Evolutionary conservation across 2,113 vertebrate genomes (phyloP), one percentile per base, ranked within the genome.

Genomic region (Enhydra lutris): DNA sequence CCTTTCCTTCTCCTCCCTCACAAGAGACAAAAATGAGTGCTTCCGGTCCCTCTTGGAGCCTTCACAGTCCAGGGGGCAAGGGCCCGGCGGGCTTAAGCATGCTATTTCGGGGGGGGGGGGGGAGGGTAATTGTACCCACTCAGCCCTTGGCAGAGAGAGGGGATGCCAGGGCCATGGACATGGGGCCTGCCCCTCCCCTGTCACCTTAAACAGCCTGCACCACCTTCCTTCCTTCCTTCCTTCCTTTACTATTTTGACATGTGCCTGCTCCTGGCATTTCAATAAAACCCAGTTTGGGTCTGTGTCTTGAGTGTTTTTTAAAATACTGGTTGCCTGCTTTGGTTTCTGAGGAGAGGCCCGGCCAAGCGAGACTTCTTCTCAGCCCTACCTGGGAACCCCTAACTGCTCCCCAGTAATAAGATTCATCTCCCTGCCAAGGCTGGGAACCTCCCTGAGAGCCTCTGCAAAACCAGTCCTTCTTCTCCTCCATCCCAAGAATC

Each of bases 231-330:
- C 50, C 50, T 50, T 50, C 52, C 65, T 76, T 39, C 61, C 81
- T 82, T 73, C 89, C 67, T 94, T 91, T 34, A 12, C 93, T 92
- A 17, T 74, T 67, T 86, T 97, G 97, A 96, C 95, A 65, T 89
- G 52, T 79, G 93, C 85, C 95, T 97, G 67, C 65, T 96, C 90
- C 85, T 97, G 95, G 71, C 94, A 95, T 97, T 97, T 96, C 94
- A 98, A 97, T 98, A 98, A 98, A 98, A 95, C 88, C 95, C 97
- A 86, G 76, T 74, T 92, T 92, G 97, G 97, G 95, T 97, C 94
- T 93, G 95, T 97, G 94, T 98, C 84, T 94, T 91, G 95, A 91
- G 93, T 98, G 59, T 79, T 96, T 97, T 96, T 92, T 92, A 93
- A 89, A 91, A 45, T 24, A 14, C 36, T 81, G 73, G 52, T 92